phyloP scores from a whole-genome alignment of 2,888 invertebrate species.

The Callosobruchus maculatus region DNA sequence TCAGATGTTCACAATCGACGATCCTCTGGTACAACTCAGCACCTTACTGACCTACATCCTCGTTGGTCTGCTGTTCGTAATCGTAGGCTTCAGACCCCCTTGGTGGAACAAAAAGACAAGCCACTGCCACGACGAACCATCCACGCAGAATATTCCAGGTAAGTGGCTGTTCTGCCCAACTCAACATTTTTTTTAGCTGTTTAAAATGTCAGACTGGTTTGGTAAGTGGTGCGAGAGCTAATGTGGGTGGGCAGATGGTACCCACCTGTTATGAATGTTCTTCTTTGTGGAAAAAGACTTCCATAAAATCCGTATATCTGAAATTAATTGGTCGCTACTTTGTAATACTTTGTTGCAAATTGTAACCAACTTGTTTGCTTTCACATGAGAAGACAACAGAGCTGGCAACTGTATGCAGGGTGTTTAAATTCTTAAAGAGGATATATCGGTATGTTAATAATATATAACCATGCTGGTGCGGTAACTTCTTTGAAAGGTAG shows the following conservation, averaged over 20 bases:
- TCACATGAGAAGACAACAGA: too few relatives aligned
- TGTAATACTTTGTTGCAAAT: too few relatives aligned
- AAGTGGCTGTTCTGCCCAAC: background rate
- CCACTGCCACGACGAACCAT: conserved; percentile 5
- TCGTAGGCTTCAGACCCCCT: conserved; percentile 38
- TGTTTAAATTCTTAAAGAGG: too few relatives aligned
- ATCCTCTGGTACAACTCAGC: conserved; percentile 24
- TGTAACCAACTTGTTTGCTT: too few relatives aligned
- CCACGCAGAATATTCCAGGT: background rate
- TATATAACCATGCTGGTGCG: too few relatives aligned
- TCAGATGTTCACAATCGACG: conserved; percentile 15
- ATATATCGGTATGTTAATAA: too few relatives aligned
- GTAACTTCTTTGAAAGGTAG: too few relatives aligned
- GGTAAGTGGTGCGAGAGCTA: background rate
- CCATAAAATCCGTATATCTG: too few relatives aligned
- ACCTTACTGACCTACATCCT: conserved; percentile 25
- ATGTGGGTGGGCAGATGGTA: background rate
- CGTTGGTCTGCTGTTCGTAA: conserved; percentile 32
- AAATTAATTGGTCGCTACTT: too few relatives aligned
- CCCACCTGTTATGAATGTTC: background rate
- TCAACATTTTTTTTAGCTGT: background rate
- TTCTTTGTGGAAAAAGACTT: background rate
- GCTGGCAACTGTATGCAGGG: too few relatives aligned
- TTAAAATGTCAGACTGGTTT: background rate
- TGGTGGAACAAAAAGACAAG: conserved; percentile 33